Percentiles rank a stretch among this genome's conserved stretches.
phyloP scores from a whole-genome alignment of 2,888 invertebrate species.

The Amblyjoppa fuscipennis region DNA sequence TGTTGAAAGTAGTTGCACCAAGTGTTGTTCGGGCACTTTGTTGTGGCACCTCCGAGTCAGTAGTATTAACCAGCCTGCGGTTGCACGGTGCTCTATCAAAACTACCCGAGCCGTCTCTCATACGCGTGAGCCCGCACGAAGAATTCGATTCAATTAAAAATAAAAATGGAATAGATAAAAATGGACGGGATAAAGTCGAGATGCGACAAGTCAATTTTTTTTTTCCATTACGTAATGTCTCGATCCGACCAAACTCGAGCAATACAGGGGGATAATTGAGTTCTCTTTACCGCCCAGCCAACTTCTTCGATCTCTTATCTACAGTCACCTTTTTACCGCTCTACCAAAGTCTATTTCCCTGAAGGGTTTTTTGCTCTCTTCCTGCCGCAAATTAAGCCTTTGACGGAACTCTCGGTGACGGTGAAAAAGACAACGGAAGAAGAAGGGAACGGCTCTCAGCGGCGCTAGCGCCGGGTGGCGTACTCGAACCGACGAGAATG shows the following conservation, averaged over 20 bases:
- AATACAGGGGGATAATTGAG: conserved; percentile 39
- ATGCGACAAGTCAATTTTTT: not conserved
- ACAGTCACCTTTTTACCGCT: conserved; percentile 31
- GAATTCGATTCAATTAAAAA: not conserved
- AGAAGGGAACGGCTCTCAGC: conserved; percentile 11
- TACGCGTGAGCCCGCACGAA: not conserved
- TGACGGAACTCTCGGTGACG: conserved; percentile 56
- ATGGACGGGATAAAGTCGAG: not conserved
- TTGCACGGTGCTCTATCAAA: not conserved
- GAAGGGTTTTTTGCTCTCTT: conserved; percentile 62
- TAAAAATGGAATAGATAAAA: not conserved
- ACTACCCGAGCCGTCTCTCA: not conserved
- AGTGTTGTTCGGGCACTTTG: conserved; percentile 35
- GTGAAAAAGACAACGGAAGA: conserved; percentile 47
- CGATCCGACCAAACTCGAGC: not conserved
- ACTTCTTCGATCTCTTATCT: conserved; percentile 44
- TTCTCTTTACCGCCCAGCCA: conserved; percentile 36
- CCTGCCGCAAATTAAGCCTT: conserved; percentile 65
- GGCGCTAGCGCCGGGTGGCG: conserved; percentile 29
- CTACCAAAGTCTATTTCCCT: conserved; percentile 53
- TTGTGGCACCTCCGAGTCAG: conserved; percentile 15
- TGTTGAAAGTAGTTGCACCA: conserved; percentile 28
- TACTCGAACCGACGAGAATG: conserved; percentile 37
- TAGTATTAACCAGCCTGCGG: conserved; percentile 9
- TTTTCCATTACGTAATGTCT: not conserved